A percentile compares a stretch with the other conserved stretches of the same genome.
These are phyloP conservation scores for Agrotis clavis DNA, from an alignment of 2,888 invertebrate genomes.

Conservation along the genomic window DNA sequence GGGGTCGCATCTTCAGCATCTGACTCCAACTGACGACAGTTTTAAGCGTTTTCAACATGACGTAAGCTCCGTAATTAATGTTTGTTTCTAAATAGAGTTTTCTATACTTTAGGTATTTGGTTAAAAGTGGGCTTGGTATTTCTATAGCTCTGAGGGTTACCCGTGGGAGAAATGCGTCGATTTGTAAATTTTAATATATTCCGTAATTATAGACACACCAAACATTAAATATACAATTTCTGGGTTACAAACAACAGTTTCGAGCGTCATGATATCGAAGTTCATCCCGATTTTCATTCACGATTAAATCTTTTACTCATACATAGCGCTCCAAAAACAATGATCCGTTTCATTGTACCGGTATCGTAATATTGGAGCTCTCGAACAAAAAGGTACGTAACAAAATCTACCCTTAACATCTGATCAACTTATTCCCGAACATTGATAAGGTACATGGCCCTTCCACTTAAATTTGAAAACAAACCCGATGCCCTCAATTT, in stretches of 20 bases:
- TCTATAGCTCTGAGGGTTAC: neutral
- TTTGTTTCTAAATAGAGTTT: conserved; percentile 62
- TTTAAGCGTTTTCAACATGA: conserved; percentile 77
- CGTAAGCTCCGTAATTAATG: conserved; percentile 77
- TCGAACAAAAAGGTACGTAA: conserved; percentile 54
- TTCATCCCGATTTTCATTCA: conserved; percentile 21
- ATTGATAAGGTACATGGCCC: conserved; percentile 50
- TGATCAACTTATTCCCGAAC: conserved; percentile 45
- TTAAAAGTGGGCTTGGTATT: neutral
- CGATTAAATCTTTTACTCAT: conserved; percentile 10
- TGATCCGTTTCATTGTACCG: conserved; percentile 43
- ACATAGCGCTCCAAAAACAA: conserved; percentile 36
- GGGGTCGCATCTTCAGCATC: conserved; percentile 85
- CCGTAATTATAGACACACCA: neutral
- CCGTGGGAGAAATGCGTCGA: neutral
- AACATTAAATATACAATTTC: neutral
- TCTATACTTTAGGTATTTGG: conserved; percentile 9
- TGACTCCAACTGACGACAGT: conserved; percentile 78
- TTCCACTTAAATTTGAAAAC: conserved; percentile 53
- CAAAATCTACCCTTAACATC: conserved; percentile 48
- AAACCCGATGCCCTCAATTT: conserved; percentile 23
- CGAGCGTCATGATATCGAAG: neutral
- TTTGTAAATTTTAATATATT: neutral
- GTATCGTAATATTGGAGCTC: conserved; percentile 31
- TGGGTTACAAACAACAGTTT: neutral